Evolutionary conservation across 2,888 invertebrate genomes (phyloP), one percentile per base, ranked within the genome.

Genomic region (Oligia latruncula): DNA sequence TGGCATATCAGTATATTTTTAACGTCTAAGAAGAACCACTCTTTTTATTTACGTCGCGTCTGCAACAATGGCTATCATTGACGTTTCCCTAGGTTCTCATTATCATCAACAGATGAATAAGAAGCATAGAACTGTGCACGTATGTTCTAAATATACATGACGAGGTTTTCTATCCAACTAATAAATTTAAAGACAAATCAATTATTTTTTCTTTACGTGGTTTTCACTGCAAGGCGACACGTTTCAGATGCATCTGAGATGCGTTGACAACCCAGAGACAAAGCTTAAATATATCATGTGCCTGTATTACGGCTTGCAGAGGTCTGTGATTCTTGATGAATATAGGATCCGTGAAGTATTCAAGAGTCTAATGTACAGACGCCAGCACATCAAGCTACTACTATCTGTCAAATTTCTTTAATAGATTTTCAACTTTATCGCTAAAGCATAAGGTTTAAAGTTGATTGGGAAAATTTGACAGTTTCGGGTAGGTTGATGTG

Each of bases 1-100:
- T 95, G 65, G 0, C 52, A 29, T 29, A 0, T 4, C 17, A 4
- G 0, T 40, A n/a, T n/a, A 43, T n/a, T 43, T 43, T 40, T 40
- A 64, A 64, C 35, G 8, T 64, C 20, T 40, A 5, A 4, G 13
- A 66, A 43, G 23, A 2, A 9, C 1, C 20, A 2, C 20, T 11
- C 9, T 20, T 35, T 66, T 66, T 66, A 8, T 23, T n/a, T 23
- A 8, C 15, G 20, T 20, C 4, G 35, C 20, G 4, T 65, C 35
- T 35, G 2, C 20, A 35, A 35, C 2, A 65, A 6, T 62, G 2
- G 2, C 1, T 6, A 6, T 29, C 15, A 15, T 29, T 62, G 15
- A 29, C n/a, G 11, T n/a, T 60, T 60, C 13, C 13, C 13, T 11
- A 60, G 11, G n/a, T 29, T 29, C 8, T 64, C 9, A 17, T 64